phyloP scores from a whole-genome alignment of 2,888 invertebrate genomes.

The Clistopyga incitator region DNA sequence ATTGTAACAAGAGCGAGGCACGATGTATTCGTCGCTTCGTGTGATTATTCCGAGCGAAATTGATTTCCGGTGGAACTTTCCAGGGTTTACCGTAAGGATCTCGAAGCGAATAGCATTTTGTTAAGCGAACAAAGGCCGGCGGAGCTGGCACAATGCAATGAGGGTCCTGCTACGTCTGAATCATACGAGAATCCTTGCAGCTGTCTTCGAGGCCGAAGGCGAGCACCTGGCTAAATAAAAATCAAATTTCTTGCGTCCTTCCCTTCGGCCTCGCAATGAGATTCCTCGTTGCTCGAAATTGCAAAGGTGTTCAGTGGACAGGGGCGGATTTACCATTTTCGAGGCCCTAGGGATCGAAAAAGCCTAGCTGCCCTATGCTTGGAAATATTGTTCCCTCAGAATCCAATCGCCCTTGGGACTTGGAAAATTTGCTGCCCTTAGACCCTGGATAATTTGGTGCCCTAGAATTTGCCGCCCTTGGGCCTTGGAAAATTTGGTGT shows the following conservation, averaged over 20 bases:
- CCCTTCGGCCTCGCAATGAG: neutral
- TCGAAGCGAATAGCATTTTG: neutral
- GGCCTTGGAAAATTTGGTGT: too few relatives aligned
- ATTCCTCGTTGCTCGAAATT: neutral
- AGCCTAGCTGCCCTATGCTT: too few relatives aligned
- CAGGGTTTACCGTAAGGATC: neutral
- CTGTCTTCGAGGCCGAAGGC: constrained; percentile 41
- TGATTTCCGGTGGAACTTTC: neutral
- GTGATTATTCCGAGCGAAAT: neutral
- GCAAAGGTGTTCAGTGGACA: neutral
- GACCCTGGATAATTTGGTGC: too few relatives aligned
- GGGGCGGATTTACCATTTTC: neutral
- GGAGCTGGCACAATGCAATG: constrained; percentile 28
- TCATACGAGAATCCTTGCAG: constrained; percentile 44
- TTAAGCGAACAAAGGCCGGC: neutral
- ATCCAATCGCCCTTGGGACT: too few relatives aligned
- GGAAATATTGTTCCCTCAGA: too few relatives aligned
- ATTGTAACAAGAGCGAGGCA: neutral
- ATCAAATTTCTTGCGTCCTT: constrained; percentile 12
- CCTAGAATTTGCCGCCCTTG: too few relatives aligned
- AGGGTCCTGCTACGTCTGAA: constrained; percentile 15
- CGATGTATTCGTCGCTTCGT: neutral
- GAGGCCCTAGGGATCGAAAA: neutral
- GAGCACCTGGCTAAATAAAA: constrained; percentile 49
- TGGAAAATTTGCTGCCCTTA: too few relatives aligned